A percentile compares a stretch with the other conserved stretches of the same genome.
Conservation (phyloP, 2,113 vertebrate genomes). For the Nanorana parkeri region DNA sequence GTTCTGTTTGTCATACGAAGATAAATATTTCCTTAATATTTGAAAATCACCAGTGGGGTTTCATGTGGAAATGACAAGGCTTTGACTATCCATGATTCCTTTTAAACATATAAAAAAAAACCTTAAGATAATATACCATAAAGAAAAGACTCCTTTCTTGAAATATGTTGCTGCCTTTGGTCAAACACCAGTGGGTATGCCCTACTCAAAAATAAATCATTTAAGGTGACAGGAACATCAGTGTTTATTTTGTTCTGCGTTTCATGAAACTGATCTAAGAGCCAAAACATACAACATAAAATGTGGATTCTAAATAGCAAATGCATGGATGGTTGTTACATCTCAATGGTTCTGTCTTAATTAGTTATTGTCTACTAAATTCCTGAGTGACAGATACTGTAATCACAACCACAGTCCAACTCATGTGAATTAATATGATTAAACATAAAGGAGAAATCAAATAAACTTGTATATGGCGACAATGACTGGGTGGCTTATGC, state of each 20-base stretch:
- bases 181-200: neutral
- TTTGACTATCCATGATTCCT: too few species aligned
- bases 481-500: too few species aligned
- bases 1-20: too few species aligned
- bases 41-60: too few species aligned
- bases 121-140: neutral
- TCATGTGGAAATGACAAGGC: too few species aligned
- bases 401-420: neutral
- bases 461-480: neutral
- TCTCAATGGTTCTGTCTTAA: neutral
- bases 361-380: neutral
- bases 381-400: neutral
- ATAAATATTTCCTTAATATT: too few species aligned
- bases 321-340: neutral
- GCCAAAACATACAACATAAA: neutral
- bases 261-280: neutral
- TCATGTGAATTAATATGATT: neutral
- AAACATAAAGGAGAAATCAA: neutral
- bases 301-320: neutral
- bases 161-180: neutral
- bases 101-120: too few species aligned
- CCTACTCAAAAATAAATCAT: neutral
- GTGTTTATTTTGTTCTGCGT: neutral
- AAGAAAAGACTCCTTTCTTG: neutral
- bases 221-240: neutral